phyloP scores from a whole-genome alignment of 2,113 vertebrate genomes.

The Dromas ardeola region DNA sequence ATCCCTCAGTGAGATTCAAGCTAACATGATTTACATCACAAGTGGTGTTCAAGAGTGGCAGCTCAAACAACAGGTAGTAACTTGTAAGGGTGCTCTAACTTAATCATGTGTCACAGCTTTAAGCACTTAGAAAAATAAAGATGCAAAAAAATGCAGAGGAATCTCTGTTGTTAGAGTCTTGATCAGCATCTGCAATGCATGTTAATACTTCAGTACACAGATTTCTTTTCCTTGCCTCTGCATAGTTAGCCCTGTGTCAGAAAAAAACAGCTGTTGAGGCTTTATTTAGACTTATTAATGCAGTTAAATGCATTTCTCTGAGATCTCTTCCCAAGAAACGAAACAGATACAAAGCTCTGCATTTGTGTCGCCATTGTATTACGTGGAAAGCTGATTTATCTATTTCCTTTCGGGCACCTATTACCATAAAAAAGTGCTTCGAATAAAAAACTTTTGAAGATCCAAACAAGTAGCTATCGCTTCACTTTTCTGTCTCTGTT shows the following conservation, averaged over 20 bases:
- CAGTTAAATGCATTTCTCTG: neutral
- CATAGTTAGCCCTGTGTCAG: neutral
- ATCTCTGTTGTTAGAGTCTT: neutral
- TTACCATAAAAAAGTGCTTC: neutral
- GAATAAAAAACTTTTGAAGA: neutral
- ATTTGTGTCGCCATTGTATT: fast-evolving
- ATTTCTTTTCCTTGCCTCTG: neutral
- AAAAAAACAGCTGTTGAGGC: neutral
- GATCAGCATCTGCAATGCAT: neutral
- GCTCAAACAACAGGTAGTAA: neutral
- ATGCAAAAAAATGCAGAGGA: neutral
- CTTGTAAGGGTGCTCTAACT: neutral
- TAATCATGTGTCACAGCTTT: neutral
- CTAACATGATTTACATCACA: neutral
- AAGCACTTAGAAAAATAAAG: neutral
- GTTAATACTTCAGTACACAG: neutral
- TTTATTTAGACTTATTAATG: neutral
- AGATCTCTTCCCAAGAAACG: neutral
- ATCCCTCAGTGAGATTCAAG: neutral
- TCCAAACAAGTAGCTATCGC: neutral
- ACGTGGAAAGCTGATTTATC: neutral
- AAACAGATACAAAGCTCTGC: neutral
- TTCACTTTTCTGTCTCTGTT: neutral
- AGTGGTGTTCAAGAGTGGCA: neutral
- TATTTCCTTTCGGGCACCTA: neutral